phyloP scores from a whole-genome alignment of 2,797 vertebrate species.

The Gobio occitaniae region DNA sequence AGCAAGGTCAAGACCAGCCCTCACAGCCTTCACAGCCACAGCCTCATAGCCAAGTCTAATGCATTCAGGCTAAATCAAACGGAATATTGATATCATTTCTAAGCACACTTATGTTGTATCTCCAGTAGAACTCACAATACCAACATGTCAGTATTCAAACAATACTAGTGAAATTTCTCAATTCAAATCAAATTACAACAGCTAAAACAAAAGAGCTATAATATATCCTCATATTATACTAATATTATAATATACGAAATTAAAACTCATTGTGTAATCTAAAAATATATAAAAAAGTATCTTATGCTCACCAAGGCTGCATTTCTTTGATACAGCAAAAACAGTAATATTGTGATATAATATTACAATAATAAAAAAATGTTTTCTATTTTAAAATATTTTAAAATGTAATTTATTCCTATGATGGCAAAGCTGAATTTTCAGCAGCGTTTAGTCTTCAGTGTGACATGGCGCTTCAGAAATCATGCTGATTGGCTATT shows the following conservation, averaged over 20 bases:
- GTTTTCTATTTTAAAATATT: not conserved
- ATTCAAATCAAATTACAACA: not conserved
- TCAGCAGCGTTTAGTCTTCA: no score
- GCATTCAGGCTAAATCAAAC: slow-evolving; percentile 28
- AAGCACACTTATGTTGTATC: not conserved
- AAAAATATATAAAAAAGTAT: no score
- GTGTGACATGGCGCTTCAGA: no score
- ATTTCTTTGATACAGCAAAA: no score
- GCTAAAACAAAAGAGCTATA: not conserved
- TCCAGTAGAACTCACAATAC: not conserved
- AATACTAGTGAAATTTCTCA: not conserved
- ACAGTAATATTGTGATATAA: not conserved
- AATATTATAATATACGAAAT: no score
- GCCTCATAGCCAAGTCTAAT: not conserved
- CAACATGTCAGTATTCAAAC: not conserved
- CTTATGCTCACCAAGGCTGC: no score
- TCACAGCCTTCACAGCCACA: not conserved
- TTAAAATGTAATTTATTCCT: not conserved
- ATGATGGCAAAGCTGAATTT: no score
- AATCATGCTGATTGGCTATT: no score
- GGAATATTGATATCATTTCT: not conserved
- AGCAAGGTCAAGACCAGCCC: slow-evolving; percentile 38
- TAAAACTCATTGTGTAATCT: no score
- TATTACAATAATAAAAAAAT: not conserved
- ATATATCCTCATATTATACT: no score